Base-by-base conservation (phyloP, 2,888 invertebrate species). In the Habrosyne pyritoides region DNA sequence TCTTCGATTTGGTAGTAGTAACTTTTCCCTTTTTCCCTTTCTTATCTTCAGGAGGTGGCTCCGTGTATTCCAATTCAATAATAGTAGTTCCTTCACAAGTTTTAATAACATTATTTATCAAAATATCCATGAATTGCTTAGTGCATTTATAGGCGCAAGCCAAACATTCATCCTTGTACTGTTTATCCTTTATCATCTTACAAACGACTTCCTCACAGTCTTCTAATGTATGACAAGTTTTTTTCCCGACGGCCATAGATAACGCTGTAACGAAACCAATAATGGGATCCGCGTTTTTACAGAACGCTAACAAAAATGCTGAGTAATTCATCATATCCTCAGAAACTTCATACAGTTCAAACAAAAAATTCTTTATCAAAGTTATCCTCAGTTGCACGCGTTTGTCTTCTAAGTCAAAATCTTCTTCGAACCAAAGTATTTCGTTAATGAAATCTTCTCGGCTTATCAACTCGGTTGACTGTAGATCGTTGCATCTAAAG, bases 271-370 rank as follows among this genome's bases (percentile, higher is more conserved):
- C 92, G 53, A 95, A 91, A 0, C 95, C 95, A 65, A 88, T 80
- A 5, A 90, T 79, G 0, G 94, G 92, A 69, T 94, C 83, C 18
- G 71, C 60, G 67, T 87, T 93, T 83, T 95, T 95, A 71, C 95
- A 95, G 67, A 95, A 94, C 21, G 93, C 93, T 58, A 95, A 75
- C 30, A 95, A 77, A 69, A 95, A 85, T 5, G 94, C 94, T 0
- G 94, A 93, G 74, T 95, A 95, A 71, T 95, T 95, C 64, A 94
- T 87, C 36, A 81, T 67, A 58, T 93, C 77, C 56, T 86, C 73
- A 47, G 84, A 75, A 0, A 88, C 83, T 75, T 91, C 86, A 73
- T 90, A 95, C 69, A 95, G 81, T 65, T 93, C 92, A 66, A 93
- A 94, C 18, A 95, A 74, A 53, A 95, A 88, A 64, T 93, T 83